Evolutionary conservation across 2,797 vertebrate genomes (phyloP).

Genomic region (Poeciliopsis turneri): DNA sequence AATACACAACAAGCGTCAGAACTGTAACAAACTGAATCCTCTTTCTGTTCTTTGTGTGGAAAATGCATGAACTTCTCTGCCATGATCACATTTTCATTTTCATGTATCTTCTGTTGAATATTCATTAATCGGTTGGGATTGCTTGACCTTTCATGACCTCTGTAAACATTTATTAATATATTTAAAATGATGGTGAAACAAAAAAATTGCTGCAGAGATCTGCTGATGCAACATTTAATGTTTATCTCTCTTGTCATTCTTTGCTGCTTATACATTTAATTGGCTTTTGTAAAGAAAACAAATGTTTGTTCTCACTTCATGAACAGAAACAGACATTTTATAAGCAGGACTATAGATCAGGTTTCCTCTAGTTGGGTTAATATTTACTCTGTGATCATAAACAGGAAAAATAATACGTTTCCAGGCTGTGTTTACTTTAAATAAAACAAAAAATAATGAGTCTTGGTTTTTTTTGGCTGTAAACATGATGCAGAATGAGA

Average conservation of each 20-base stretch:
- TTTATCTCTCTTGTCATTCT: background rate
- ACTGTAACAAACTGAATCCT: too few species aligned
- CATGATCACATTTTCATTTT: too few species aligned
- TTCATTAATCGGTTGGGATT: too few species aligned
- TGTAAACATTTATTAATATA: too few species aligned
- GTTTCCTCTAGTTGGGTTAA: constrained; percentile 20
- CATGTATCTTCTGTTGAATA: too few species aligned
- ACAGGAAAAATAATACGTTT: constrained; percentile 32
- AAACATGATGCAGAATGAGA: background rate
- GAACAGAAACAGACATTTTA: constrained; percentile 32
- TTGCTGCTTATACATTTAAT: constrained; percentile 40
- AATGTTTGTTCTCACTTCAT: constrained; percentile 43
- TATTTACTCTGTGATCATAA: constrained; percentile 43
- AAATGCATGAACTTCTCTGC: too few species aligned
- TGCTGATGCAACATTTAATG: too few species aligned
- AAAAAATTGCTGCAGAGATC: too few species aligned
- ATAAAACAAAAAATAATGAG: constrained; percentile 45
- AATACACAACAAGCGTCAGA: too few species aligned
- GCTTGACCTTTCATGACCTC: too few species aligned
- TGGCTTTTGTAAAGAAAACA: constrained; percentile 32
- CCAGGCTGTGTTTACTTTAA: constrained; percentile 29
- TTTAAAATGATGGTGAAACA: too few species aligned
- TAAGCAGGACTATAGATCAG: constrained; percentile 42
- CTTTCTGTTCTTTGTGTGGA: too few species aligned
- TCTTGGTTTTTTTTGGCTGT: constrained; percentile 35